Evolutionary conservation across 1,140 invertebrate genomes (phyloP).

Genomic region (Coptotermes formosanus): DNA sequence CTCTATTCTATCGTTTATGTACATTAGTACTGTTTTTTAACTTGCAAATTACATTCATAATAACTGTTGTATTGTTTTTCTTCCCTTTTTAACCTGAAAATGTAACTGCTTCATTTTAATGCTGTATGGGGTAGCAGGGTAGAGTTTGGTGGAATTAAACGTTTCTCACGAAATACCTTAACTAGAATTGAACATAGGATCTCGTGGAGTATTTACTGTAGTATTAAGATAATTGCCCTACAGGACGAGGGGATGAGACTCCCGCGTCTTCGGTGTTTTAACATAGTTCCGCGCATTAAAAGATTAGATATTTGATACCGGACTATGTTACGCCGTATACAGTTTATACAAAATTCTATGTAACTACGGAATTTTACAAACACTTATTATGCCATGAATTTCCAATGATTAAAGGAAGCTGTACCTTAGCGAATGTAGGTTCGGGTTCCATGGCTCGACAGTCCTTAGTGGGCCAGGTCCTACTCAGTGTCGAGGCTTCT

Average conservation of each 20-base stretch:
- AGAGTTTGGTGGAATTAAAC: background rate
- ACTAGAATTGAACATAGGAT: conserved; percentile 13
- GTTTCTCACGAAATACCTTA: conserved; percentile 7
- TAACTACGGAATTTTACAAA: background rate
- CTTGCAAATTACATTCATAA: background rate
- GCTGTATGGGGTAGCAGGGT: background rate
- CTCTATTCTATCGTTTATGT: background rate
- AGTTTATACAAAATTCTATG: background rate
- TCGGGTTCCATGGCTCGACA: no score
- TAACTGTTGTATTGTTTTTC: background rate
- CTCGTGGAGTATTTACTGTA: background rate
- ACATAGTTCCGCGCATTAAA: background rate
- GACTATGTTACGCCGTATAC: background rate
- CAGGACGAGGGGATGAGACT: background rate
- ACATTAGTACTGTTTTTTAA: background rate
- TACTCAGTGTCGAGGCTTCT: no score
- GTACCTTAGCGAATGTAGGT: no score
- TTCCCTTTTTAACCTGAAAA: background rate
- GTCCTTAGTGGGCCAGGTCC: no score
- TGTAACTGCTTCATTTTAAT: conserved; percentile 1
- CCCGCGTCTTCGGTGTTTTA: background rate
- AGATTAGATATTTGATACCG: conserved; percentile 16
- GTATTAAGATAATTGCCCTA: conserved; percentile 4
- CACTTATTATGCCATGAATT: no score
- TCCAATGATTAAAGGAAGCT: no score